These are phyloP conservation scores for Drosophila guanche DNA, from an alignment of 1,140 invertebrate genomes.

Conservation along the genomic window DNA sequence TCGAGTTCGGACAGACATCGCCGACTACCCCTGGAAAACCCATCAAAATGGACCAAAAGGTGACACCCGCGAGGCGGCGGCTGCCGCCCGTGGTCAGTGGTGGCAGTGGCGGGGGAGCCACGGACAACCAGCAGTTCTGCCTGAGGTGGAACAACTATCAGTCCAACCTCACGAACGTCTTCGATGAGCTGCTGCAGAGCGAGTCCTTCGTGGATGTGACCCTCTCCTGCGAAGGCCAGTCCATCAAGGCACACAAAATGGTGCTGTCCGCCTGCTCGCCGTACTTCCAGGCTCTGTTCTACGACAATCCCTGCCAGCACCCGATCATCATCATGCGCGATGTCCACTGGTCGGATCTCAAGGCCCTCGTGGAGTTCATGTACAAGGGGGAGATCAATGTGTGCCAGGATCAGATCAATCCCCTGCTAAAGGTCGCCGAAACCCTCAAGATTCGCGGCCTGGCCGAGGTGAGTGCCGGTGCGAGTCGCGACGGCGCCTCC, in stretches of 20 bases:
- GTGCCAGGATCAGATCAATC: constrained; percentile 94
- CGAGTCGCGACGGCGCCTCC: constrained; percentile 43
- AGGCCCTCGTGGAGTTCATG: constrained; percentile 96
- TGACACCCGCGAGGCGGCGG: constrained; percentile 11
- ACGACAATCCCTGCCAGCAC: constrained; percentile 95
- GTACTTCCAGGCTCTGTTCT: constrained; percentile 95
- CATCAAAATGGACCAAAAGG: constrained; percentile 21
- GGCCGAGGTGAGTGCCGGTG: constrained; percentile 90
- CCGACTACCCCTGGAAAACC: constrained; percentile 9
- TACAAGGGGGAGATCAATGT: constrained; percentile 97
- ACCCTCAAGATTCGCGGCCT: constrained; percentile 93
- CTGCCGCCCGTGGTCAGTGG: constrained; percentile 28
- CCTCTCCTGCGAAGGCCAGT: constrained; percentile 94
- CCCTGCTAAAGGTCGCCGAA: constrained; percentile 93
- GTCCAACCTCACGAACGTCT: constrained; percentile 94
- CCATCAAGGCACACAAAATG: constrained; percentile 96
- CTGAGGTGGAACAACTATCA: constrained; percentile 98
- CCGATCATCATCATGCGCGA: constrained; percentile 96
- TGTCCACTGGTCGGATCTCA: constrained; percentile 93
- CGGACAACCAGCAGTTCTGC: constrained; percentile 87
- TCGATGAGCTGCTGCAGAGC: constrained; percentile 95
- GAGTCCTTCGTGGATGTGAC: constrained; percentile 97
- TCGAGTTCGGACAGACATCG: constrained; percentile 55
- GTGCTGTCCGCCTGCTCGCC: constrained; percentile 95
- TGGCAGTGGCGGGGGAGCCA: constrained; percentile 2